Conservation (phyloP, 2,113 vertebrate species). For the Trachemys scripta region DNA sequence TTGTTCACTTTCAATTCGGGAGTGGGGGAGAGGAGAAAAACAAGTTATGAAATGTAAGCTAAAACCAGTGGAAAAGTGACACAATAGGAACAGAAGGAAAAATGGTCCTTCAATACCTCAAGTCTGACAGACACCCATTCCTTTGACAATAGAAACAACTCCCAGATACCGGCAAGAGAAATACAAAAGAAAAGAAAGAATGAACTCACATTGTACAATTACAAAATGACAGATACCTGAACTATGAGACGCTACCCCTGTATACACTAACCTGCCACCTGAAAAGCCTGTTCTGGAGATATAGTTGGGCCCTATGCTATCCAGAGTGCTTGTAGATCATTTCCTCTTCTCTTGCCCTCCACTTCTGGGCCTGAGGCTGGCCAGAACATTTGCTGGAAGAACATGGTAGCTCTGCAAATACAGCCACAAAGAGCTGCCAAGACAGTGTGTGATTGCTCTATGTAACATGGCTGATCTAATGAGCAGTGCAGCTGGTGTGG, state of each 20-base stretch:
- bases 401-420: neutral
- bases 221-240: neutral
- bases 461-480: neutral
- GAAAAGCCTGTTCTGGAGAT: neutral
- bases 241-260: accelerated
- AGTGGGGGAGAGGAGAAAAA: neutral
- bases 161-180: neutral
- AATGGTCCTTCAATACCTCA: neutral
- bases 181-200: neutral
- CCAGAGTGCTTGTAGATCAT: neutral
- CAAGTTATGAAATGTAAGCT: neutral
- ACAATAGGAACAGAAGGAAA: neutral
- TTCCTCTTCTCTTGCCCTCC: neutral
- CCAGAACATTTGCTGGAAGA: neutral
- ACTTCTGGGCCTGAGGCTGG: neutral
- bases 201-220: neutral
- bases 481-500: neutral
- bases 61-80: neutral
- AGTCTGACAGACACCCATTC: neutral
- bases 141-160: neutral
- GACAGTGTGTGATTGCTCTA: neutral
- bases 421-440: neutral
- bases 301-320: neutral
- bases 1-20: neutral
- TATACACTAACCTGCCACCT: neutral